Percentiles rank a stretch among this genome's conserved stretches.
Evolutionary conservation across 2,888 invertebrate genomes (phyloP).

Genomic region (Dolomedes plantarius): DNA sequence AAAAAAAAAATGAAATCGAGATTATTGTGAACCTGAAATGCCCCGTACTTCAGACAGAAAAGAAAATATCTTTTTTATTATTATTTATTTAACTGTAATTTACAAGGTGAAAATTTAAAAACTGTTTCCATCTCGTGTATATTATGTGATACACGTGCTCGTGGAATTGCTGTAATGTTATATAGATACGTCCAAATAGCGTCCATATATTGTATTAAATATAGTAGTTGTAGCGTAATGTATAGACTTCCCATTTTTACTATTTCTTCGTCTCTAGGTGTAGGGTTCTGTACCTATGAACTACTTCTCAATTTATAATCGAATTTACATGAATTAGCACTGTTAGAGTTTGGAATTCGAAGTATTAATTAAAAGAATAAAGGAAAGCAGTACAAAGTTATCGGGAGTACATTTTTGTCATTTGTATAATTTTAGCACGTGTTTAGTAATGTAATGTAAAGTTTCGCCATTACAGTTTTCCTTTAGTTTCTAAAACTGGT

Average conservation of each 20-base stretch:
- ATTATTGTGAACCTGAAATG: too few relatives aligned
- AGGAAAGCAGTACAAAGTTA: too few relatives aligned
- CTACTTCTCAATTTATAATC: conserved; percentile 47
- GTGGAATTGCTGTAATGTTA: conserved; percentile 12
- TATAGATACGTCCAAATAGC: conserved; percentile 62
- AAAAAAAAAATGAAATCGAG: too few relatives aligned
- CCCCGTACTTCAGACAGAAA: not conserved
- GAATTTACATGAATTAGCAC: conserved; percentile 12
- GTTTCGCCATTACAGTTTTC: too few relatives aligned
- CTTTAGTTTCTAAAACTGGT: too few relatives aligned
- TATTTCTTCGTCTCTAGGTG: conserved; percentile 36
- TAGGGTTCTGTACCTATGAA: conserved; percentile 47
- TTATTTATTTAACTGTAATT: not conserved
- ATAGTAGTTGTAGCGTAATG: not conserved
- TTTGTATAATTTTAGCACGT: too few relatives aligned
- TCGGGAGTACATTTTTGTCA: too few relatives aligned
- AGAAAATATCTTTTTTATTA: too few relatives aligned
- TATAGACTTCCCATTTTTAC: conserved; percentile 38
- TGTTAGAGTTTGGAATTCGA: conserved; percentile 29
- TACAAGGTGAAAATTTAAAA: not conserved
- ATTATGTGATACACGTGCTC: conserved; percentile 21
- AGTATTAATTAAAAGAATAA: too few relatives aligned
- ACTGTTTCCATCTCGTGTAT: not conserved
- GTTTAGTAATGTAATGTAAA: too few relatives aligned
- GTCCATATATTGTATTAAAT: conserved; percentile 45